These are phyloP conservation scores for Dicranocentrus wangi DNA, from an alignment of 2,888 invertebrate genomes.

Conservation along the genomic window DNA sequence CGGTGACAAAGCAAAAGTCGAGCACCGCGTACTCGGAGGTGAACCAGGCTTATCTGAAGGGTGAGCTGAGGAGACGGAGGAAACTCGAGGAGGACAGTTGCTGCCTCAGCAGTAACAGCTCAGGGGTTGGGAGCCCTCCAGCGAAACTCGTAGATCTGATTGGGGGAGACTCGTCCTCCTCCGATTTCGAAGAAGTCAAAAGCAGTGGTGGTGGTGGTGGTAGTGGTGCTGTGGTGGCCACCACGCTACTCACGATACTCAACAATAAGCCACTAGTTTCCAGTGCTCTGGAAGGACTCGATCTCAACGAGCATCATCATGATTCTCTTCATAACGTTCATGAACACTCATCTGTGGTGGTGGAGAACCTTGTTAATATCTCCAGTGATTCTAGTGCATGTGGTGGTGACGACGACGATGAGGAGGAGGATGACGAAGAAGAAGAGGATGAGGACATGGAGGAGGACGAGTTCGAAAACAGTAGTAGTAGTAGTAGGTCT, in stretches of 20 bases:
- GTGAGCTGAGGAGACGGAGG: slow-evolving; percentile 1
- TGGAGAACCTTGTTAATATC: no score
- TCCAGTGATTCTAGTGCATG: slow-evolving; percentile 8
- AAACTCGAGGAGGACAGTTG: background rate
- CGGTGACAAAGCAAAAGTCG: slow-evolving; percentile 62
- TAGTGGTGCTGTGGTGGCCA: no score
- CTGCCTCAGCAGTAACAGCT: background rate
- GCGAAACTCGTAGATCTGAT: no score
- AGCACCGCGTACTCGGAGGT: slow-evolving; percentile 24
- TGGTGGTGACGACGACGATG: background rate
- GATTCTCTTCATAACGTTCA: no score
- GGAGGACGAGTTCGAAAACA: background rate
- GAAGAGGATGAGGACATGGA: slow-evolving; percentile 8
- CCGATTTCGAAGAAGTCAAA: no score
- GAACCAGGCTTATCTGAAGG: slow-evolving; percentile 47
- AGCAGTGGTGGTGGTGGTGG: no score
- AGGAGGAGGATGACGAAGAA: slow-evolving; percentile 21
- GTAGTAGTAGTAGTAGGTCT: background rate
- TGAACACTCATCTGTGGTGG: no score
- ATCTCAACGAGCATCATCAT: background rate
- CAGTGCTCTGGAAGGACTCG: slow-evolving; percentile 13
- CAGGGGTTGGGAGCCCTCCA: no score
- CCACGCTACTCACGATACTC: slow-evolving; percentile 19
- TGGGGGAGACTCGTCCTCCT: no score
- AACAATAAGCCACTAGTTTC: slow-evolving; percentile 33